These are phyloP conservation scores for Sandelia bainsii DNA, from an alignment of 2,797 vertebrate genomes.

Conservation along the genomic window DNA sequence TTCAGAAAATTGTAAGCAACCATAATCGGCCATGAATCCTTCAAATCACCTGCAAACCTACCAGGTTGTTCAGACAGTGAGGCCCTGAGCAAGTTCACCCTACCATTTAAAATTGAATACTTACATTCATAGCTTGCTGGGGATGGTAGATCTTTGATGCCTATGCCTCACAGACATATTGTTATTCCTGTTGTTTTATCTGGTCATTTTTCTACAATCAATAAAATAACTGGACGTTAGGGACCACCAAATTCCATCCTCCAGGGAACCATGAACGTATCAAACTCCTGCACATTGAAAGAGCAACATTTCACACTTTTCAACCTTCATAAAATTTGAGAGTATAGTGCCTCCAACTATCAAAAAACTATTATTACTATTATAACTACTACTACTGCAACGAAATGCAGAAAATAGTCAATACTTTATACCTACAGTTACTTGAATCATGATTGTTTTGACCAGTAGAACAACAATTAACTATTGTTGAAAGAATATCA, in stretches of 20 bases:
- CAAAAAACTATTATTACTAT: too few species aligned
- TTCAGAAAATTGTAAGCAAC: constrained; percentile 8
- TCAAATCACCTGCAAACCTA: background rate
- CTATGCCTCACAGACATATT: background rate
- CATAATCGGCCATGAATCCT: constrained; percentile 13
- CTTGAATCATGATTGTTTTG: too few species aligned
- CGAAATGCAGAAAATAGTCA: too few species aligned
- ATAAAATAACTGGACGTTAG: too few species aligned
- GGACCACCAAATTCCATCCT: too few species aligned
- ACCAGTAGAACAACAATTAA: too few species aligned
- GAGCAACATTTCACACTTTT: too few species aligned
- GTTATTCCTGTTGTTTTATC: background rate
- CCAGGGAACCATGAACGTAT: too few species aligned
- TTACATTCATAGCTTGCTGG: constrained; percentile 14
- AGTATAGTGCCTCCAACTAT: background rate
- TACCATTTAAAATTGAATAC: constrained; percentile 6
- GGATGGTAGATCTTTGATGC: constrained; percentile 1
- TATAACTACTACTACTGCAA: background rate
- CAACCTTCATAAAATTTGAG: background rate
- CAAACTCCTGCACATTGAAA: too few species aligned
- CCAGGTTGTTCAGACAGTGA: background rate
- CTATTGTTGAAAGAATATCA: too few species aligned
- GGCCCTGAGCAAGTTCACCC: constrained; percentile 12
- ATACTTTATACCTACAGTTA: too few species aligned
- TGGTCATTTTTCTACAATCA: background rate